Conservation (phyloP, 2,113 vertebrate species). For the Psilopogon haemacephalus region DNA sequence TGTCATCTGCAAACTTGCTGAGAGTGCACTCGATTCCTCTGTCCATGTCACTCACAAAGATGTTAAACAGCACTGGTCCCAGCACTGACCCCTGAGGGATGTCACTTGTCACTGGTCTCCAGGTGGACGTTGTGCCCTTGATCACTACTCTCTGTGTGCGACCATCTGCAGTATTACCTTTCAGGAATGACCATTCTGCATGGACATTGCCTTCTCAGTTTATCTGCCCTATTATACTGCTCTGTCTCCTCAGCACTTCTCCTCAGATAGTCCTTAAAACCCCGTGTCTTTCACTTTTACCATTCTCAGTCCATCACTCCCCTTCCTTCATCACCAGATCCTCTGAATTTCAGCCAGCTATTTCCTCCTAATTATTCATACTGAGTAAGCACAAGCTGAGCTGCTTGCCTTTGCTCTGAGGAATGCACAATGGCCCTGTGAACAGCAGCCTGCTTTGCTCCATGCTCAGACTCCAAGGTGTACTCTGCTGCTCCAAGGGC, state of each 20-base stretch:
- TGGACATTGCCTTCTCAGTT: neutral
- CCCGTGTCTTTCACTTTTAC: neutral
- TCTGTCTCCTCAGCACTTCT: neutral
- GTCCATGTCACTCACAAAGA: no score
- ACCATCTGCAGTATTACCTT: accelerated
- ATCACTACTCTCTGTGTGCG: no score
- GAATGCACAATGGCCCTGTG: accelerated
- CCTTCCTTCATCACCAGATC: neutral
- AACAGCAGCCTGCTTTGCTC: neutral
- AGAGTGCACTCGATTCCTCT: no score
- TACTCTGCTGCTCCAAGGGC: neutral
- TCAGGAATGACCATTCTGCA: no score
- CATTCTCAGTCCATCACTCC: neutral
- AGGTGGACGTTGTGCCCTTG: no score
- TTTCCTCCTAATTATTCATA: neutral
- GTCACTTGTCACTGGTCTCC: no score
- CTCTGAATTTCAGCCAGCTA: neutral
- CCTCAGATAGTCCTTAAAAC: neutral
- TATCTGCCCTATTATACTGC: neutral
- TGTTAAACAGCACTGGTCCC: no score
- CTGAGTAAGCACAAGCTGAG: neutral
- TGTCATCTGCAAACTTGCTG: no score
- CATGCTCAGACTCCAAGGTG: neutral
- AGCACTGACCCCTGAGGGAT: no score
- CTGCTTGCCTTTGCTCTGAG: neutral